Percentiles rank a stretch among this genome's conserved stretches.
phyloP scores from a whole-genome alignment of 2,797 vertebrate species.

The Harpagifer antarcticus region DNA sequence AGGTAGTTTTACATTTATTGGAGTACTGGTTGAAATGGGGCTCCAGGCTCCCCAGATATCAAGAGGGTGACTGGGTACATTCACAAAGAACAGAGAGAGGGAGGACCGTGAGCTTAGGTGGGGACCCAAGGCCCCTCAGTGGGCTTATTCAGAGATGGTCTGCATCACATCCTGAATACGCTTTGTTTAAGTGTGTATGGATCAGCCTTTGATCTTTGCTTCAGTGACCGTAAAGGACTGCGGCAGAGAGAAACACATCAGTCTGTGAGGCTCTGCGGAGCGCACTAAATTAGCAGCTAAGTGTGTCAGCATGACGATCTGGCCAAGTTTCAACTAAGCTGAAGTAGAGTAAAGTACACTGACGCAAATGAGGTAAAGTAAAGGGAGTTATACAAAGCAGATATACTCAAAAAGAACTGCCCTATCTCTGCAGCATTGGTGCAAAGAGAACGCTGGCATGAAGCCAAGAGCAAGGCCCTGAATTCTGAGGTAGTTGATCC shows the following conservation, averaged over 20 bases:
- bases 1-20: not conserved
- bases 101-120: not conserved
- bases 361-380: not conserved
- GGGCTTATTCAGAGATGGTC: constrained; percentile 4
- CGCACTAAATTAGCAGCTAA: constrained; percentile 6
- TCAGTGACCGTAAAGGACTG: constrained; percentile 1
- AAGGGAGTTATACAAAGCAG: constrained; percentile 9
- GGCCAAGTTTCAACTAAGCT: constrained; percentile 14
- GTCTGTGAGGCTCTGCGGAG: constrained; percentile 11
- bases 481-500: constrained; percentile 16
- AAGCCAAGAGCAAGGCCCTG: constrained; percentile 21
- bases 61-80: not conserved
- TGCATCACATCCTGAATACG: constrained; percentile 21
- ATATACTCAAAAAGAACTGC: constrained; percentile 17
- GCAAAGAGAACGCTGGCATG: constrained; percentile 27
- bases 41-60: not conserved
- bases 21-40: not conserved
- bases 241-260: constrained; percentile 2
- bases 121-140: not conserved
- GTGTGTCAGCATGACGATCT: constrained; percentile 19
- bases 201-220: not conserved
- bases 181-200: not conserved
- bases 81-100: not conserved
- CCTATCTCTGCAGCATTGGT: constrained; percentile 22
- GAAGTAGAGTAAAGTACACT: not conserved